Base-by-base conservation (phyloP, 2,113 vertebrate species). In the Thamnophis sirtalis region DNA sequence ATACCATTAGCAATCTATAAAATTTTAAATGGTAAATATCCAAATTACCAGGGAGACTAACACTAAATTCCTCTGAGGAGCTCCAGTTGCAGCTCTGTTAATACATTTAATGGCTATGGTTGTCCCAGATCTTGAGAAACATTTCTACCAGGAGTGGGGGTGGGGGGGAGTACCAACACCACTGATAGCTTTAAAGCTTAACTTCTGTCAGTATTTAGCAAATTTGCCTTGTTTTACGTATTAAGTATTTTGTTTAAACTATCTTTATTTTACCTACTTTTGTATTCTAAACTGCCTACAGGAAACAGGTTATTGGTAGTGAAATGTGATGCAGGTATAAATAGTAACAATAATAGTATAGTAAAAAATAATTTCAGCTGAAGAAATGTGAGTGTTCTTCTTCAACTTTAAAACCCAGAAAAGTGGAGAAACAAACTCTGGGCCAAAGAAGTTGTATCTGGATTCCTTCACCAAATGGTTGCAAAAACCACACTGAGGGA, bases 401-500 rank as follows among this genome's bases (percentile, higher is more conserved):
- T n/a, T 24, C 54, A 63, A 43, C 55, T 89, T 92, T 50, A n/a
- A 33, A 92, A 84, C 4, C 43, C 51, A 51, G 28, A 89, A 6
- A 8, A 1, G 11, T 21, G 5, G 22, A 55, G 86, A 26, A 88
- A 26, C 50, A 24, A 58, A 2, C 10, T 22, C 48, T 60, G 48
- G 13, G 5, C 48, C 48, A 63, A 89, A 60, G 58, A 17, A 49
- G 28, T 3, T 60, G 48, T 8, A 50, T 43, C 21, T 22, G 73
- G 50, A 86, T 21, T 56, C 33, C 85, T 10, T 26, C 28, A 51
- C 28, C 10, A 21, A 88, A 17, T 0, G 85, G 50, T 33, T 15
- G 88, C 43, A 3, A 56, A 21, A 91, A 17, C 43, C 22, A 3
- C 3, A 9, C 58, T 5, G 53, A 56, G 49, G 0, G 55, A 21